A percentile compares a stretch with the other conserved stretches of the same genome.
These are phyloP conservation scores for Masticophis lateralis DNA, from an alignment of 2,797 vertebrate genomes.

Conservation along the genomic window DNA sequence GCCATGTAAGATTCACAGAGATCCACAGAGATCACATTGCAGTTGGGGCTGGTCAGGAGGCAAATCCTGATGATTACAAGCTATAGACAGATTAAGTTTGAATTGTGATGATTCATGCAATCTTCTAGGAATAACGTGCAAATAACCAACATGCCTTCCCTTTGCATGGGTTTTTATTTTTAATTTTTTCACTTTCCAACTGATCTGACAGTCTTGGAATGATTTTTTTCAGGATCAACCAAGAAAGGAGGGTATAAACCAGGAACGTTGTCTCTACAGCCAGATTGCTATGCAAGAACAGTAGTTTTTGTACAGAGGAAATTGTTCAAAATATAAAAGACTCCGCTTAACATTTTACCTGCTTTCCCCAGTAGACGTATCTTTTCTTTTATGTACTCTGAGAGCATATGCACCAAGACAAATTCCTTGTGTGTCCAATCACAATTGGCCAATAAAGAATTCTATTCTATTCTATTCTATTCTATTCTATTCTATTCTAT, in stretches of 20 bases:
- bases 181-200: not conserved
- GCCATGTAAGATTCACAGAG: not conserved
- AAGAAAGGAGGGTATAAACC: not conserved
- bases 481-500: no score
- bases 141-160: not conserved
- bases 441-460: no score
- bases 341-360: not conserved
- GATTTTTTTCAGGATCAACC: not conserved
- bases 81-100: not conserved
- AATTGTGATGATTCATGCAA: not conserved
- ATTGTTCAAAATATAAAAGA: fast-evolving
- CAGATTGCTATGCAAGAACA: not conserved
- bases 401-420: no score
- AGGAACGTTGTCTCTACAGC: not conserved
- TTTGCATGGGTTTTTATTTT: not conserved
- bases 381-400: no score
- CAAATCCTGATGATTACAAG: not conserved
- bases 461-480: no score
- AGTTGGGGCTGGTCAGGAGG: fast-evolving
- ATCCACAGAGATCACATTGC: not conserved
- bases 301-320: not conserved
- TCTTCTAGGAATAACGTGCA: not conserved
- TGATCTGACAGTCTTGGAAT: not conserved
- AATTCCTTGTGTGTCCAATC: no score
- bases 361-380: not conserved